phyloP scores from a whole-genome alignment of 2,797 vertebrate genomes.

The Enteromius fasciolatus region DNA sequence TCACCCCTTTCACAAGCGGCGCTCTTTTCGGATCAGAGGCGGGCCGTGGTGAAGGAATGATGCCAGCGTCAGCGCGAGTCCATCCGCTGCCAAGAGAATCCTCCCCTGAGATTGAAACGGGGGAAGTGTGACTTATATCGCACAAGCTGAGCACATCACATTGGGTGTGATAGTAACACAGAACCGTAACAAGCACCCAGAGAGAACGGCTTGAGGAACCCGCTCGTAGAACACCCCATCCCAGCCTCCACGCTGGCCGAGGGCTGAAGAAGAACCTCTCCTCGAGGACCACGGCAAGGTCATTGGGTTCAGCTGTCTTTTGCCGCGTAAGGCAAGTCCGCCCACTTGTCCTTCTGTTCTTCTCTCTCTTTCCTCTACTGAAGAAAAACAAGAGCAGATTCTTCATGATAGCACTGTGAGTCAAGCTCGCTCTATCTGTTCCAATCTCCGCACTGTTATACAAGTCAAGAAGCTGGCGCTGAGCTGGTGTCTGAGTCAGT shows the following conservation, averaged over 20 bases:
- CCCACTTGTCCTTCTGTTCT: constrained; percentile 56
- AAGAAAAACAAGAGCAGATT: constrained; percentile 61
- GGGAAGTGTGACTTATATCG: constrained; percentile 24
- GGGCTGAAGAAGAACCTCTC: constrained; percentile 10
- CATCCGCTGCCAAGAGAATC: constrained; percentile 38
- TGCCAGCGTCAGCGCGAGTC: constrained; percentile 5
- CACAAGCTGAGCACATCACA: constrained; percentile 19
- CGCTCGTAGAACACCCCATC: constrained; percentile 20
- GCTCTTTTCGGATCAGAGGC: constrained; percentile 30
- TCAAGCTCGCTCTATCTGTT: constrained; percentile 54
- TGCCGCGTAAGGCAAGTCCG: constrained; percentile 20
- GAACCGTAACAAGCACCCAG: constrained; percentile 5
- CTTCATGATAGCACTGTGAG: constrained; percentile 55
- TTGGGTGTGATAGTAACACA: constrained; percentile 25
- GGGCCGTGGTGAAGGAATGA: neutral
- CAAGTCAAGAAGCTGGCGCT: constrained; percentile 56
- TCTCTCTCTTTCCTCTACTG: constrained; percentile 41
- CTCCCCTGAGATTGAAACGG: constrained; percentile 30
- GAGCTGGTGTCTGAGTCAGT: constrained; percentile 56
- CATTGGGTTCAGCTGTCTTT: constrained; percentile 52
- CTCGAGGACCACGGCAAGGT: constrained; percentile 44
- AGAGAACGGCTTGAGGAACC: neutral
- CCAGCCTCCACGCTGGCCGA: constrained; percentile 8
- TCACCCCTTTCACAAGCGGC: constrained; percentile 28
- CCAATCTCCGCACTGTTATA: constrained; percentile 55